phyloP scores from a whole-genome alignment of 2,797 vertebrate species.

The Anableps anableps region DNA sequence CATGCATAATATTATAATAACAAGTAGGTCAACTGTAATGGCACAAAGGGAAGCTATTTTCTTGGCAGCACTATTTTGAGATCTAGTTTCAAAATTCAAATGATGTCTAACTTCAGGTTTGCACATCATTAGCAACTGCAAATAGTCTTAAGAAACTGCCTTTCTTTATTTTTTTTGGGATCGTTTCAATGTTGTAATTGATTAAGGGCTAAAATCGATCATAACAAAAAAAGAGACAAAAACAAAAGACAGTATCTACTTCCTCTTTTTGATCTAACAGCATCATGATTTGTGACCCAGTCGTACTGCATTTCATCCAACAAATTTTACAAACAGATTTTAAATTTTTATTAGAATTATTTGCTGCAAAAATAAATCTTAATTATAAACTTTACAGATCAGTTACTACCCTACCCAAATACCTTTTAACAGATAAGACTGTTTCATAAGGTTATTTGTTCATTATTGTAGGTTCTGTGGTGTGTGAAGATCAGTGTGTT shows the following conservation, averaged over 20 bases:
- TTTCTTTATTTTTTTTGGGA: neutral
- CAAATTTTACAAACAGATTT: no score
- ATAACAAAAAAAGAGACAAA: neutral
- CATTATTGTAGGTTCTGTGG: slow-evolving; percentile 25
- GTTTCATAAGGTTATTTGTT: slow-evolving; percentile 37
- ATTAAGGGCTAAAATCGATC: neutral
- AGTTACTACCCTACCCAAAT: slow-evolving; percentile 30
- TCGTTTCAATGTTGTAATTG: neutral
- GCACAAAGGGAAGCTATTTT: neutral
- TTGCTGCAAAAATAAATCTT: neutral
- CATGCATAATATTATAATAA: neutral
- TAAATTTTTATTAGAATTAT: neutral
- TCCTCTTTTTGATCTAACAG: no score
- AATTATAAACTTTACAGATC: slow-evolving; percentile 11
- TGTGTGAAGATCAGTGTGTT: slow-evolving; percentile 30
- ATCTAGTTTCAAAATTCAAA: neutral
- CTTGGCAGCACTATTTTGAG: neutral
- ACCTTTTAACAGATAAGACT: slow-evolving; percentile 35
- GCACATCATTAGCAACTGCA: neutral
- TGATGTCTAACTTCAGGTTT: neutral
- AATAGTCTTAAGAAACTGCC: neutral
- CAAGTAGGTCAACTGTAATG: neutral
- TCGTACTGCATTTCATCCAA: no score
- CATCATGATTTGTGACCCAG: no score
- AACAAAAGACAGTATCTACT: neutral